Base-by-base conservation (phyloP, 2,888 invertebrate genomes). In the Lymantria monacha region DNA sequence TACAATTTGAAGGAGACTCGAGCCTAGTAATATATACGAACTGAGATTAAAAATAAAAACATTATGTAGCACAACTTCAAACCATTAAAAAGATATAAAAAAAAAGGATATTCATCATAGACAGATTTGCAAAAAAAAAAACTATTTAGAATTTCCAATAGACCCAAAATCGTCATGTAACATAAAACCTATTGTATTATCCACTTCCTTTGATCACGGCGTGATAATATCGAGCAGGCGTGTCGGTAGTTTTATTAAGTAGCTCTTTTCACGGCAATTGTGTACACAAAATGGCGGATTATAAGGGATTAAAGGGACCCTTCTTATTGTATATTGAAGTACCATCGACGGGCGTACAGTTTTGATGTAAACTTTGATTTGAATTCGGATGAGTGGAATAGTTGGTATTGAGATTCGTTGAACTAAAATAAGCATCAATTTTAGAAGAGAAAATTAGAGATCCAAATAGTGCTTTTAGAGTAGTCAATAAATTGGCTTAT, bases 241-340 rank as follows among this genome's bases (percentile, higher is more conserved):
- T 72, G 70, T 66, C 70, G 61, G 40, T 59, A 69, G 59, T 67
- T 67, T 61, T 67, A 66, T 77, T 82, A 81, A 85, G 84, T 84
- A 83, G 83, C 84, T 81, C 85, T 85, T 85, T 85, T 86, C 86
- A 85, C 85, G 85, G 83, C 87, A 85, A 86, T 87, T 87, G 87
- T 86, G 80, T 77, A 63, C 70, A 85, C 85, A 86, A 86, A 85
- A 77, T 75, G 59, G 59, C 43, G 83, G 87, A 83, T 86, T 85
- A 85, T 72, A 71, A 55, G 69, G 77, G 83, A 81, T 85, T 85
- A 84, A 64, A n/a, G n/a, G 76, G 66, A 57, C 75, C 81, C 76
- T 76, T 75, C 59, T 52, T 55, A 73, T 83, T 82, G 76, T 80
- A 55, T 56, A 61, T 41, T 72, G 62, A 64, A 72, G 72, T 54